Evolutionary conservation across 2,113 vertebrate species (phyloP).

Genomic region (Leucoraja erinaceus): DNA sequence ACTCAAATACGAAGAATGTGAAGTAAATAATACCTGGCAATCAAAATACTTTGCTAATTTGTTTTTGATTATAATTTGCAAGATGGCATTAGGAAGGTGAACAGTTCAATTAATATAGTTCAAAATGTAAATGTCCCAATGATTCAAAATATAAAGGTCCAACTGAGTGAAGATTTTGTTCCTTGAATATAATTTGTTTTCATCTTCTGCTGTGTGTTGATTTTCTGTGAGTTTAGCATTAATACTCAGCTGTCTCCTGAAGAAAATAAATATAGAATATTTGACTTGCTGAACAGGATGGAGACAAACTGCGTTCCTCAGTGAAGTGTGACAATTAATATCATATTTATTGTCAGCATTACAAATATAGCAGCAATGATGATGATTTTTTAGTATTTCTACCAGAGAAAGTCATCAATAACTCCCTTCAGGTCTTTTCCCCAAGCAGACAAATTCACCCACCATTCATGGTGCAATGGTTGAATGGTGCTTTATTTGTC

Average conservation of each 20-base stretch:
- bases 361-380: slow-evolving; percentile 66
- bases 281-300: slow-evolving; percentile 63
- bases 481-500: too few relatives aligned
- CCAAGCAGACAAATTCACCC: slow-evolving; percentile 41
- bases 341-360: slow-evolving; percentile 76
- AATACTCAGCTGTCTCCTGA: slow-evolving; percentile 54
- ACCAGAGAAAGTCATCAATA: slow-evolving; percentile 77
- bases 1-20: not conserved
- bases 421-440: slow-evolving; percentile 55
- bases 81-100: not conserved
- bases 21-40: not conserved
- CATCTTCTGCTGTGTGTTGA: not conserved
- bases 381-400: slow-evolving; percentile 61
- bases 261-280: slow-evolving; percentile 66
- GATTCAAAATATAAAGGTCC: not conserved
- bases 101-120: not conserved
- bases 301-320: slow-evolving; percentile 63
- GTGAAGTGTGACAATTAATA: slow-evolving; percentile 74
- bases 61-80: not conserved
- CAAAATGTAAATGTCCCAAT: not conserved
- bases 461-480: too few relatives aligned
- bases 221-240: slow-evolving; percentile 38
- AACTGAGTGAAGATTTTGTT: not conserved
- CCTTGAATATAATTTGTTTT: not conserved
- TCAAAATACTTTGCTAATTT: not conserved